Evolutionary conservation across 2,797 vertebrate species (phyloP).

Genomic region (Rousettus madagascariensis): DNA sequence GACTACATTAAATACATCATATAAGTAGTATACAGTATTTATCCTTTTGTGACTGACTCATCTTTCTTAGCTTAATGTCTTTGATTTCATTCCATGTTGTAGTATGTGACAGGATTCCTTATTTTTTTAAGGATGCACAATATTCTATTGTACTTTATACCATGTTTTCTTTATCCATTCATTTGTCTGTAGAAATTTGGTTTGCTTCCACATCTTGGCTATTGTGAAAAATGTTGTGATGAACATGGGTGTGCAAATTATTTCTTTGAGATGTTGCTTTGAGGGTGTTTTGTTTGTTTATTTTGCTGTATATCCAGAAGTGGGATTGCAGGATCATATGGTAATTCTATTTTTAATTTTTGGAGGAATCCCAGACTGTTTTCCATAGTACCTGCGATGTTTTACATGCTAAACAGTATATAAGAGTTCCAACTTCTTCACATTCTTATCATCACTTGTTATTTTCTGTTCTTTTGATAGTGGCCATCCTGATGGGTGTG

Average conservation of each 20-base stretch:
- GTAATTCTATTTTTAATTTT: not conserved
- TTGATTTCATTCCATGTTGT: not conserved
- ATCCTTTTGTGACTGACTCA: not conserved
- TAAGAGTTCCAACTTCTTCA: not conserved
- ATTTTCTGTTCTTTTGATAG: not conserved
- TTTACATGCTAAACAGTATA: not conserved
- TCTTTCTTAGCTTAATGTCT: not conserved
- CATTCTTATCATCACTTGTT: not conserved
- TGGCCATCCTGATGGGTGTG: not conserved
- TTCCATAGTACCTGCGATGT: not conserved
- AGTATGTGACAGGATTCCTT: not conserved
- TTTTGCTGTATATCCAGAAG: not conserved
- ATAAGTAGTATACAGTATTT: not conserved
- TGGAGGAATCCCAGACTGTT: not conserved
- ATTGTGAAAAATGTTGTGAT: not conserved
- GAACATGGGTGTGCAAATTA: not conserved
- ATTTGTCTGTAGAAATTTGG: not conserved
- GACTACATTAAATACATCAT: not conserved
- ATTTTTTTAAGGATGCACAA: not conserved
- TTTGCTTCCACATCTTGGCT: not conserved
- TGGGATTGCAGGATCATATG: not conserved
- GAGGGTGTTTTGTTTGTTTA: too few relatives aligned
- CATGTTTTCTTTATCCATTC: not conserved
- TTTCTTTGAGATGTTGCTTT: not conserved
- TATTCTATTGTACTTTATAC: not conserved